These are phyloP conservation scores for Xestia c-nigrum DNA, from an alignment of 2,888 invertebrate genomes.

Conservation along the genomic window DNA sequence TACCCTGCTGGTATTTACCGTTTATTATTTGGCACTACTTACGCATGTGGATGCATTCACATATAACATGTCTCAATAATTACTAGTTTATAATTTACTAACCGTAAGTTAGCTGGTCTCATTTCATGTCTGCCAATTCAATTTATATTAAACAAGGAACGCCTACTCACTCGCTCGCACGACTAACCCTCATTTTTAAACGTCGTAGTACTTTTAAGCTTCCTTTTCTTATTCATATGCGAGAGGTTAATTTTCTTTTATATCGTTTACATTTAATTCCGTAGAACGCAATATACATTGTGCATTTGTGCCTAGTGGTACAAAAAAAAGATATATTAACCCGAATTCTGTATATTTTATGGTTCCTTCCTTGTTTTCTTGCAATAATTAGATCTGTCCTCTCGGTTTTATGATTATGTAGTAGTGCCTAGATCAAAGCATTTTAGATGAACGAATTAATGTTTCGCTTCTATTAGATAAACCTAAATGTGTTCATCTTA, in stretches of 20 bases:
- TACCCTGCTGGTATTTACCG: slow-evolving; percentile 88
- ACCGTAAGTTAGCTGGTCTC: slow-evolving; percentile 65
- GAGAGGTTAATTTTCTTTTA: slow-evolving; percentile 26
- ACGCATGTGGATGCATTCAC: slow-evolving; percentile 74
- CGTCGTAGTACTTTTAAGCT: slow-evolving; percentile 39
- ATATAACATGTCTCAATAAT: slow-evolving; percentile 55
- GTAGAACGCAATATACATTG: slow-evolving; percentile 16
- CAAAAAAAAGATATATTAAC: background rate
- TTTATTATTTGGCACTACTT: slow-evolving; percentile 73
- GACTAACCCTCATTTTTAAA: slow-evolving; percentile 56
- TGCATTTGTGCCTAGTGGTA: background rate
- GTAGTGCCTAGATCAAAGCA: slow-evolving; percentile 35
- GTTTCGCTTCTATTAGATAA: slow-evolving; percentile 32
- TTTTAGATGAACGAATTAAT: slow-evolving; percentile 37
- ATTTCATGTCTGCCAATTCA: slow-evolving; percentile 62
- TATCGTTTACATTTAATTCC: slow-evolving; percentile 21
- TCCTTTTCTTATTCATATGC: slow-evolving; percentile 31
- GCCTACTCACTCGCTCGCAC: slow-evolving; percentile 57
- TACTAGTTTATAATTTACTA: slow-evolving; percentile 63
- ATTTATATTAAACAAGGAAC: slow-evolving; percentile 57
- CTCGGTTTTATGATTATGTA: slow-evolving; percentile 22
- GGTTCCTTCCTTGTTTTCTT: slow-evolving; percentile 20
- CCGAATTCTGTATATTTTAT: background rate
- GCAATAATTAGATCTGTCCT: slow-evolving; percentile 20
- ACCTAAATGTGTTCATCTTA: slow-evolving; percentile 9